phyloP scores from a whole-genome alignment of 1,140 invertebrate genomes.

The Drosophila aff. region DNA sequence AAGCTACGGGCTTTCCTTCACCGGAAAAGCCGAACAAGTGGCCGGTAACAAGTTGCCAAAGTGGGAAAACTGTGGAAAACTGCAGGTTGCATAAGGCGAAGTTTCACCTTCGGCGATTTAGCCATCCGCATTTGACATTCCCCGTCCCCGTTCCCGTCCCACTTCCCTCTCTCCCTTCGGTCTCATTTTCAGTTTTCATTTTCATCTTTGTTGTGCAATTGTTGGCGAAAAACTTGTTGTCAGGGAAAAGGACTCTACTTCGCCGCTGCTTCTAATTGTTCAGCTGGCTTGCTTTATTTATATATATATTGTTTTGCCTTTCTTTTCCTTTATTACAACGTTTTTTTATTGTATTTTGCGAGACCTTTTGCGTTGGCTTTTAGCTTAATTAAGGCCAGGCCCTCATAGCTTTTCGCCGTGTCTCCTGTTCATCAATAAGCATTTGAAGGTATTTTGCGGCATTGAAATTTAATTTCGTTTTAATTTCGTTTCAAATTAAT shows the following conservation, averaged over 20 bases:
- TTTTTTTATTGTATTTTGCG: not conserved
- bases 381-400: constrained; percentile 64
- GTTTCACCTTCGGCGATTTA: constrained; percentile 27
- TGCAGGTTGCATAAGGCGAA: constrained; percentile 53
- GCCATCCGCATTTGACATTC: constrained; percentile 10
- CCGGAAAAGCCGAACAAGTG: constrained; percentile 37
- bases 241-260: constrained; percentile 14
- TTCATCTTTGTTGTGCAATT: constrained; percentile 49
- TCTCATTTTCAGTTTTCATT: constrained; percentile 1
- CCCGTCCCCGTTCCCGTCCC: not conserved
- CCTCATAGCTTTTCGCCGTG: constrained; percentile 4
- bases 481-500: constrained; percentile 61
- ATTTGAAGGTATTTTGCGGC: constrained; percentile 18
- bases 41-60: constrained; percentile 34
- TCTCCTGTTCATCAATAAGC: constrained; percentile 24
- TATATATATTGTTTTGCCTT: not conserved
- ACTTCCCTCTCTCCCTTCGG: not conserved
- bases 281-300: constrained; percentile 5
- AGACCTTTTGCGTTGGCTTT: constrained; percentile 46
- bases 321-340: not conserved
- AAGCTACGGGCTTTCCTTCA: not conserved
- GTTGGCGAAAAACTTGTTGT: constrained; percentile 11
- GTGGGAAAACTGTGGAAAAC: constrained; percentile 10
- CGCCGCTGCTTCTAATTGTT: constrained; percentile 38
- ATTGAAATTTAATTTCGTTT: constrained; percentile 45